Conservation (phyloP, 2,113 vertebrate species). For the Notothenia rossii region DNA sequence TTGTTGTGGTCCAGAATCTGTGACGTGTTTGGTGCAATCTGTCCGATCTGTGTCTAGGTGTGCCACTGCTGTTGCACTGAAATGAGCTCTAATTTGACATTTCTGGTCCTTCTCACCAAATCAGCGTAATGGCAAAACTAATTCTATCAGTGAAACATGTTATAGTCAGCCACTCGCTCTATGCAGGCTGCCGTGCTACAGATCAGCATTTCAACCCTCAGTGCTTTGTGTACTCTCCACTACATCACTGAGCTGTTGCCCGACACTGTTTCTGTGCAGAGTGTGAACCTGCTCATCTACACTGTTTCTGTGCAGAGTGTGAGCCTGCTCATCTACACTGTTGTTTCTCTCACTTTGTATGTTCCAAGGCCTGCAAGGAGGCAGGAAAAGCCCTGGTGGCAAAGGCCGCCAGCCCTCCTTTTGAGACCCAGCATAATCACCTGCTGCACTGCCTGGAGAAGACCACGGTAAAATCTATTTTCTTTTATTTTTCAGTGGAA, state of each 20-base stretch:
- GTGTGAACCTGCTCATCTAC: constrained; percentile 47
- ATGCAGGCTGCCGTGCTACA: constrained; percentile 77
- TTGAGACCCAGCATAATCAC: constrained; percentile 97
- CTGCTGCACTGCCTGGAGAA: constrained; percentile 99
- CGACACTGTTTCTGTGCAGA: constrained; percentile 30
- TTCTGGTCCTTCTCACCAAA: constrained; percentile 50
- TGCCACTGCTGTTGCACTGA: constrained; percentile 74
- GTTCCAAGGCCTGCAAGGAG: constrained; percentile 91
- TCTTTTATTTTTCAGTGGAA: neutral
- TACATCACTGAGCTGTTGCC: constrained; percentile 63
- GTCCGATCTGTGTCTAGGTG: constrained; percentile 76
- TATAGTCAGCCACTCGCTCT: constrained; percentile 44
- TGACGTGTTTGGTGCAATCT: constrained; percentile 67
- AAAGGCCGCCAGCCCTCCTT: constrained; percentile 91
- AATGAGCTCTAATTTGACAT: constrained; percentile 57
- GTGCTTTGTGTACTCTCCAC: constrained; percentile 65
- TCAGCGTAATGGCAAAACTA: constrained; percentile 40
- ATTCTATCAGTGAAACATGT: constrained; percentile 50
- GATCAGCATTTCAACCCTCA: constrained; percentile 72
- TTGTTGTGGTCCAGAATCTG: constrained; percentile 56
- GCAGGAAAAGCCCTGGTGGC: constrained; percentile 92
- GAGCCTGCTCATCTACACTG: constrained; percentile 49
- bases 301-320: constrained; percentile 29
- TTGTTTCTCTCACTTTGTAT: constrained; percentile 59
- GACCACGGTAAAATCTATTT: constrained; percentile 90